Conservation (phyloP, 1,140 invertebrate species). For the Coelopa frigida region DNA sequence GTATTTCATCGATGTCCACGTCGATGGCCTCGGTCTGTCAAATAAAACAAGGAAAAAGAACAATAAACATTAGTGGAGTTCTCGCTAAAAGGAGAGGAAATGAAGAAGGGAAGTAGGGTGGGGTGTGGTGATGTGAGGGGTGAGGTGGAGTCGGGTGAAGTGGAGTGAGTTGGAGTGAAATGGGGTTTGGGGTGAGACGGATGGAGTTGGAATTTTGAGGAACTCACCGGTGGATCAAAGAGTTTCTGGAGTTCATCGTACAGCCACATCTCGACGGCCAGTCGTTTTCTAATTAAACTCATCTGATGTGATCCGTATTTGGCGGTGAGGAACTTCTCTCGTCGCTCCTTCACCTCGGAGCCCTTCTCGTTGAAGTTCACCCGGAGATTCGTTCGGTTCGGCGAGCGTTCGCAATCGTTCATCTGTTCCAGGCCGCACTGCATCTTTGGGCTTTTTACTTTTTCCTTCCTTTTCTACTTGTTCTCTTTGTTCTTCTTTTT, state of each 20-base stretch:
- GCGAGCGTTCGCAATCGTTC: conserved; percentile 57
- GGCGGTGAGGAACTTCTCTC: conserved; percentile 91
- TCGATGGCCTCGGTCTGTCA: conserved; percentile 64
- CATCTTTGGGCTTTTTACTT: no score
- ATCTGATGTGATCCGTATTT: conserved; percentile 96
- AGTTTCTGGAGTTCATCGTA: conserved; percentile 90
- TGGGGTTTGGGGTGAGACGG: neutral
- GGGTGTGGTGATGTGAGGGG: no score
- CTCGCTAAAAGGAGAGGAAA: no score
- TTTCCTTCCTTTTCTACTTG: no score
- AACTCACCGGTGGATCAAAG: conserved; percentile 71
- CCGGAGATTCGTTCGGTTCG: conserved; percentile 69
- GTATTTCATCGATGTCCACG: conserved; percentile 86
- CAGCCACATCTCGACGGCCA: conserved; percentile 95
- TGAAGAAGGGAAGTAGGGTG: no score
- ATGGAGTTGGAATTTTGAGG: neutral
- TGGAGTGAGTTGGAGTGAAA: no score
- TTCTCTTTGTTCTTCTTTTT: no score
- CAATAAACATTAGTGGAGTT: no score
- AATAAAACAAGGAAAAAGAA: neutral
- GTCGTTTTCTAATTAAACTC: conserved; percentile 87
- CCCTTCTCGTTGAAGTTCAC: conserved; percentile 84
- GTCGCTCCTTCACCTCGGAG: conserved; percentile 71
- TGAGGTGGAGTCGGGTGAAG: no score
- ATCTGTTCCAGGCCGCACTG: conserved; percentile 44